These are phyloP conservation scores for Sceloporus tristichus DNA, from an alignment of 2,113 vertebrate species.

Conservation along the genomic window DNA sequence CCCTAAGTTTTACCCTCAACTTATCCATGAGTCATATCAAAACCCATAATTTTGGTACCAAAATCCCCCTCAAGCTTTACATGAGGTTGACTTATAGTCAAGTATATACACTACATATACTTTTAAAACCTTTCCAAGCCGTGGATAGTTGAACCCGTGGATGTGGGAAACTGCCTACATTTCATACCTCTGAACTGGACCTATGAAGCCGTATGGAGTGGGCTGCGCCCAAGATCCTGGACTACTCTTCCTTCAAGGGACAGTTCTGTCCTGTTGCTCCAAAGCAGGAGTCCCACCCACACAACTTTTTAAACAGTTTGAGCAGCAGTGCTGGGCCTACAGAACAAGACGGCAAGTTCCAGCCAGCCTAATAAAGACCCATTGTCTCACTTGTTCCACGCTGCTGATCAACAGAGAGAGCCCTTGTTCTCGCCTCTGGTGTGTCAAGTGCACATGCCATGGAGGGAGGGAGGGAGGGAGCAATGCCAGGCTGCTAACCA, in stretches of 20 bases:
- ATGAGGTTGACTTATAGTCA: too few species aligned
- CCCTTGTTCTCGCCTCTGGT: conserved; percentile 25
- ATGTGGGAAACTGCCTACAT: background rate
- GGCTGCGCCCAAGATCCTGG: background rate
- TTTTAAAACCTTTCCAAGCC: too few species aligned
- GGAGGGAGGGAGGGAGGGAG: too few species aligned
- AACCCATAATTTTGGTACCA: too few species aligned
- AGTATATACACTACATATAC: too few species aligned
- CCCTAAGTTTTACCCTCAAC: too few species aligned
- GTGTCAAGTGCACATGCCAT: background rate
- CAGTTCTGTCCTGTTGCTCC: background rate
- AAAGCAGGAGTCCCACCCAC: background rate
- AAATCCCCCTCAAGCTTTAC: too few species aligned
- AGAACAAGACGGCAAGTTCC: background rate
- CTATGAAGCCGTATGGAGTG: too few species aligned
- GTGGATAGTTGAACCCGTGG: too few species aligned
- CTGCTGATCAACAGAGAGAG: background rate
- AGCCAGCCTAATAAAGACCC: background rate
- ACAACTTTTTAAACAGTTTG: background rate
- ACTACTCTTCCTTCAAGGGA: background rate
- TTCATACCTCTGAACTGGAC: background rate
- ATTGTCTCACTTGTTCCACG: conserved; percentile 6
- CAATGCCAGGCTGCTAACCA: background rate
- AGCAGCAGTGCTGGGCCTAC: background rate
- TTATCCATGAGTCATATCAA: too few species aligned